A percentile compares a stretch with the other conserved stretches of the same genome.
Evolutionary conservation across 2,113 vertebrate genomes (phyloP).

Genomic region (Dipodomys spectabilis): DNA sequence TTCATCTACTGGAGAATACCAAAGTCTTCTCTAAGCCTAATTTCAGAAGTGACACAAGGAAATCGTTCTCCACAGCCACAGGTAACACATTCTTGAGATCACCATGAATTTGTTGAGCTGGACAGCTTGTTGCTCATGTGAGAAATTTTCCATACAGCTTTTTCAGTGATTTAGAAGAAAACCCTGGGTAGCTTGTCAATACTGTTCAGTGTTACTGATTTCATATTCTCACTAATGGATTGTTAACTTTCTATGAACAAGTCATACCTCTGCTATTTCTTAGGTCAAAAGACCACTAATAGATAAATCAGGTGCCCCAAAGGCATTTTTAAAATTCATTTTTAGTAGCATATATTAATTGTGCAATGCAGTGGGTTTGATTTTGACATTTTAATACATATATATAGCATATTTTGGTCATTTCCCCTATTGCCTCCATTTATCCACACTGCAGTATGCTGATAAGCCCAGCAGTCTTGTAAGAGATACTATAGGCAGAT

Average conservation of each 20-base stretch:
- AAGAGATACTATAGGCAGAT: background rate
- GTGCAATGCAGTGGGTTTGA: background rate
- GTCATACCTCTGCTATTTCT: background rate
- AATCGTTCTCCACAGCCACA: background rate
- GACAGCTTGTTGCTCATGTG: background rate
- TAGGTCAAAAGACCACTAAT: background rate
- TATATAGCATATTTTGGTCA: background rate
- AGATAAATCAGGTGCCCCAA: background rate
- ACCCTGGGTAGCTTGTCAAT: constrained; percentile 32
- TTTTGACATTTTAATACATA: no score
- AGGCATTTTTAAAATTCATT: background rate
- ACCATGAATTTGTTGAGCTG: background rate
- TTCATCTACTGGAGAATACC: background rate
- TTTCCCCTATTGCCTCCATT: background rate
- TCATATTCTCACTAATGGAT: background rate
- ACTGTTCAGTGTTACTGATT: background rate
- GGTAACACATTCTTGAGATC: background rate
- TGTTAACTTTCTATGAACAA: constrained; percentile 21
- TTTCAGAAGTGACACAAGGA: constrained; percentile 35
- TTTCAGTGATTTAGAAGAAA: background rate
- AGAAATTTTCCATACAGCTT: background rate
- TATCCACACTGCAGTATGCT: background rate
- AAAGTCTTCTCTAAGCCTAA: background rate
- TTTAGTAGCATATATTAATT: background rate
- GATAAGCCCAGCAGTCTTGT: background rate